phyloP scores from a whole-genome alignment of 2,888 invertebrate genomes.

The Hybos culiciformis region DNA sequence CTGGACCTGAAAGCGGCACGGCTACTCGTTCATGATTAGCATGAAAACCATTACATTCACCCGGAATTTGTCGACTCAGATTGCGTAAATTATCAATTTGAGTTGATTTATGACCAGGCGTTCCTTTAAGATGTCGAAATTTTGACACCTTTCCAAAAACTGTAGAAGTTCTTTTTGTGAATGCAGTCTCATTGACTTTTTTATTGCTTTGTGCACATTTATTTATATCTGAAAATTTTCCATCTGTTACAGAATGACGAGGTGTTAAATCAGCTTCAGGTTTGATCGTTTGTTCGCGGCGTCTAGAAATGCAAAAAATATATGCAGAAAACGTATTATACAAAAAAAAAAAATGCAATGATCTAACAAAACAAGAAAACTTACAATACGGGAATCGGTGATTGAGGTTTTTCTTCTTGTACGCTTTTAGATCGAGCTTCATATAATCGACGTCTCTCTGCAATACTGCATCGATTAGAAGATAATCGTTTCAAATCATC shows the following conservation, averaged over 20 bases:
- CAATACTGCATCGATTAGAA: slow-evolving; percentile 55
- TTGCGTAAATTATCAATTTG: slow-evolving; percentile 87
- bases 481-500: slow-evolving; percentile 45
- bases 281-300: slow-evolving; percentile 49
- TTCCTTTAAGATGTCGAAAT: slow-evolving; percentile 84
- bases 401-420: slow-evolving; percentile 51
- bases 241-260: slow-evolving; percentile 35
- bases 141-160: slow-evolving; percentile 83
- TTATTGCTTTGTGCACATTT: slow-evolving; percentile 17
- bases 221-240: slow-evolving; percentile 27
- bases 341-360: neutral
- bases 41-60: slow-evolving; percentile 88
- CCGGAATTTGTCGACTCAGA: slow-evolving; percentile 79
- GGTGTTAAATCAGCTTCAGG: slow-evolving; percentile 22
- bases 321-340: neutral
- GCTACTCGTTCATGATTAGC: slow-evolving; percentile 80
- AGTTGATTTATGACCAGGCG: slow-evolving; percentile 76
- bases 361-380: neutral
- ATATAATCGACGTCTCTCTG: slow-evolving; percentile 62
- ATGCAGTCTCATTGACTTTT: slow-evolving; percentile 36
- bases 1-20: slow-evolving; percentile 79
- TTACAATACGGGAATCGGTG: slow-evolving; percentile 56
- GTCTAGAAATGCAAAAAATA: slow-evolving; percentile 38
- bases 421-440: slow-evolving; percentile 60
- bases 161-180: slow-evolving; percentile 71